Evolutionary conservation across 2,113 vertebrate species (phyloP), one percentile per base, ranked within the genome.

Genomic region (Pollachius pollachius): DNA sequence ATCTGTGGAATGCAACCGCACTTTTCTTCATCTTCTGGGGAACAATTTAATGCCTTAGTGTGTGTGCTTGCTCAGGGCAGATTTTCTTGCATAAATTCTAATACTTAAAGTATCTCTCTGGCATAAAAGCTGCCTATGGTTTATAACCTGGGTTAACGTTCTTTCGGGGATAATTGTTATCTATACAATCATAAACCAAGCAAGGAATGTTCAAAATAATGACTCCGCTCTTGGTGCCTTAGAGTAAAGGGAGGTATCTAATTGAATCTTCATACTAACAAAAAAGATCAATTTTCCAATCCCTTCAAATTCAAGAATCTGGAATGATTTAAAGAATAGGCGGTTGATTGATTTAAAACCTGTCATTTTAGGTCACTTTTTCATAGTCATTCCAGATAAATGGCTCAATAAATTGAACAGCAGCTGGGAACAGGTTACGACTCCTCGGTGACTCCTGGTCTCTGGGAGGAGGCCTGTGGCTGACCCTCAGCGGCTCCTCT

Each of bases 311-410:
- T 11, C 68, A 75, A 23, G 23, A 59, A 65, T 68, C n/a, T 71
- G 65, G 34, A 75, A 30, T 5, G 15, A 11, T 71, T 71, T 16
- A 67, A 64, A 19, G 4, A 67, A 54, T 27, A 70, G 27, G 19
- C 52, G 48, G 56, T 27, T 52, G 23, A 71, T 70, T 30, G 71
- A 79, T 62, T 54, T 48, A 56, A 82, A 75, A 75, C 34, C 2
- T 2, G 15, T 52, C 18, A 64, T 67, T 19, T 54, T 52, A 72
- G 67, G 70, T 48, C 41, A 48, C 41, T 48, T 48, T 34, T 48
- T 13, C 8, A 48, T 48, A 9, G 41, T 48, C 5, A 12, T 48
- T 48, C 12, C 41, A 48, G 41, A 48, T 48, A 48, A 13, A 7
- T 48, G 41, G 30, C 4, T 34, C 4, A 70, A 17, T 64, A 23